Base-by-base conservation (phyloP, 1,140 invertebrate genomes). In the Reticulitermes speratus region DNA sequence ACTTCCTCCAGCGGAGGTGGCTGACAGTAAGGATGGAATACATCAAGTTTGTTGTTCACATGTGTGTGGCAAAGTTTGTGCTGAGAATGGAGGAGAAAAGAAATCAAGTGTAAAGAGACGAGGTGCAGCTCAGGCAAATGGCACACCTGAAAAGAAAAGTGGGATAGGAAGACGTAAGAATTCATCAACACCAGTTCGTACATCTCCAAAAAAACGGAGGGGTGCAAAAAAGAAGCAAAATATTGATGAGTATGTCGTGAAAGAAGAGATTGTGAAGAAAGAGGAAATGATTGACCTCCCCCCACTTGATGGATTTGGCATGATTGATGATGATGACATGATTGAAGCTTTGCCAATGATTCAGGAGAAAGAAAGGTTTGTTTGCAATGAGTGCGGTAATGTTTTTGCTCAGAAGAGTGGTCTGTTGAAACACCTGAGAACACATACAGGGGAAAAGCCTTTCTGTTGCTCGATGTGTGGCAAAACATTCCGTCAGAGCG, bases 361-460 rank as follows among this genome's bases (percentile, higher is more conserved):
- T 75, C 65, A 75, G n/a, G 65, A 75, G 65, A 75, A 75, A 9
- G 65, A 75, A 16, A 19, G 65, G 25, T 75, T 75, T 75, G 65
- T 75, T 75, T 75, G 65, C n/a, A 75, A 75, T 30, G 65, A 75
- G n/a, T 83, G 82, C 32, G 32, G 38, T 25, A 83, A 44, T n/a
- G 45, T 44, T 85, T 85, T 85, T 32, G 25, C 45, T 32, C 23
- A 85, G n/a, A 85, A 65, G 30, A 55, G 44, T 32, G 48, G 32
- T 59, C 52, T 85, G 23, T 38, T 52, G 44, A 85, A 38, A 23
- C 84, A 85, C 32, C 32, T 85, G 32, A 44, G 84, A 19, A 65
- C 55, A 48, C 84, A 85, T 19, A 85, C 84, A 38, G 84, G 84
- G 14, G 84, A 85, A 30, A 85, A 85, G 38, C 84, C 84, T n/a